Conservation (phyloP, 1,140 invertebrate species). For the Diorhabda elongata region DNA sequence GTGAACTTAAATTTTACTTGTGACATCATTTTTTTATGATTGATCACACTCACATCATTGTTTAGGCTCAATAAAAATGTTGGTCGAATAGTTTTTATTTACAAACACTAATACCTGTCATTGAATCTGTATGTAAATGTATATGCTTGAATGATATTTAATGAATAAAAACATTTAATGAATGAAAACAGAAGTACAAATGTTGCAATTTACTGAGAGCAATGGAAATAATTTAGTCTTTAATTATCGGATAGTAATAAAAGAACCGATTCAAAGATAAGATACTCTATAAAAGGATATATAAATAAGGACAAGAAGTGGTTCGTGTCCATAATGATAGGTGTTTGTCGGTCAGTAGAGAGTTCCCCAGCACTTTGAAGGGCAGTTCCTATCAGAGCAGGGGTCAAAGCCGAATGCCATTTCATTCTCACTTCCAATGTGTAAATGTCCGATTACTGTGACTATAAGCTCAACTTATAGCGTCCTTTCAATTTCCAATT, state of each 20-base stretch:
- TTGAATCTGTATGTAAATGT: no score
- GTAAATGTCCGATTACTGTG: conserved; percentile 40
- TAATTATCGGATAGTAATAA: neutral
- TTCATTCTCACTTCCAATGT: conserved; percentile 34
- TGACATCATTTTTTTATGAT: no score
- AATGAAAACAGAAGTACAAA: no score
- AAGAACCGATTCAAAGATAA: neutral
- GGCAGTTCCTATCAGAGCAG: conserved; percentile 4
- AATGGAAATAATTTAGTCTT: conserved; percentile 1
- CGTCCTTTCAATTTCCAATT: conserved; percentile 47
- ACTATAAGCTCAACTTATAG: conserved; percentile 41
- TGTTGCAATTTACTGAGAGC: conserved; percentile 23
- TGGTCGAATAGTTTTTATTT: no score
- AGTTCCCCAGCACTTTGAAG: conserved; percentile 6
- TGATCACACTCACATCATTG: no score
- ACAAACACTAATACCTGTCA: no score
- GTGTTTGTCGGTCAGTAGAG: conserved; percentile 17
- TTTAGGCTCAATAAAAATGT: no score
- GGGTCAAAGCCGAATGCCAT: conserved; percentile 16
- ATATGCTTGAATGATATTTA: no score
- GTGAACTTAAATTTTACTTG: no score
- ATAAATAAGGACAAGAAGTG: conserved; percentile 6
- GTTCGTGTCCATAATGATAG: conserved; percentile 17
- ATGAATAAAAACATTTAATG: no score
- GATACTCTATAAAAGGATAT: conserved; percentile 17